Evolutionary conservation across 2,797 vertebrate species (phyloP).

Genomic region (Channa striata): DNA sequence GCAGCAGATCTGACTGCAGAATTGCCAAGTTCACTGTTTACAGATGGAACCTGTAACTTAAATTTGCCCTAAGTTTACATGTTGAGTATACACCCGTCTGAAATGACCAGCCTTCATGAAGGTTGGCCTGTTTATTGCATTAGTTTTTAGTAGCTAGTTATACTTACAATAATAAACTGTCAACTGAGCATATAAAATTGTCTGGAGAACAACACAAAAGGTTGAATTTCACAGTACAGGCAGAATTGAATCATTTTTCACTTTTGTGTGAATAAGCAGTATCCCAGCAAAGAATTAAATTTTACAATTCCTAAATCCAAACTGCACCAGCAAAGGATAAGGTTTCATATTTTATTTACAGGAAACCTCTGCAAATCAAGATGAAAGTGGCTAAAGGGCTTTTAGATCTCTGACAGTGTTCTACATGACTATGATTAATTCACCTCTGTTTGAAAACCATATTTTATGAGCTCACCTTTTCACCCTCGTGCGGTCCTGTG

Average conservation of each 20-base stretch:
- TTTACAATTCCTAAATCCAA: slow-evolving; percentile 23
- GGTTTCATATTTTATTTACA: slow-evolving; percentile 59
- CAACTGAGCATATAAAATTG: neutral
- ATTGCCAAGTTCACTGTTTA: too few relatives aligned
- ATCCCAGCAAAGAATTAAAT: neutral
- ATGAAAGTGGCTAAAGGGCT: slow-evolving; percentile 56
- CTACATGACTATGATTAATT: slow-evolving; percentile 60
- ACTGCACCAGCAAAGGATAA: slow-evolving; percentile 19
- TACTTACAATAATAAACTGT: neutral
- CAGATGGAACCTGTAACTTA: too few relatives aligned
- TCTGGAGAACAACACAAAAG: neutral
- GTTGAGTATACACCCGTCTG: neutral
- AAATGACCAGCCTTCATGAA: neutral
- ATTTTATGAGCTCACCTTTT: slow-evolving; percentile 48
- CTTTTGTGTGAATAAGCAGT: slow-evolving; percentile 6
- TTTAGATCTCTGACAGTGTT: slow-evolving; percentile 60
- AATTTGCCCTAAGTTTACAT: neutral
- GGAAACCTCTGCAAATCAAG: slow-evolving; percentile 36
- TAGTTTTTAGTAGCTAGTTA: neutral
- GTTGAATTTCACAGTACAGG: neutral
- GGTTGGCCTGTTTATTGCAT: neutral
- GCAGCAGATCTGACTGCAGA: too few relatives aligned
- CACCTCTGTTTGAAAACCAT: slow-evolving; percentile 41
- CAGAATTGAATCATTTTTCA: neutral
- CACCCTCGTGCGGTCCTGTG: slow-evolving; percentile 21